Percentiles rank a stretch among this genome's conserved stretches.
phyloP scores from a whole-genome alignment of 2,113 vertebrate genomes.

The Platysternon megacephalum region DNA sequence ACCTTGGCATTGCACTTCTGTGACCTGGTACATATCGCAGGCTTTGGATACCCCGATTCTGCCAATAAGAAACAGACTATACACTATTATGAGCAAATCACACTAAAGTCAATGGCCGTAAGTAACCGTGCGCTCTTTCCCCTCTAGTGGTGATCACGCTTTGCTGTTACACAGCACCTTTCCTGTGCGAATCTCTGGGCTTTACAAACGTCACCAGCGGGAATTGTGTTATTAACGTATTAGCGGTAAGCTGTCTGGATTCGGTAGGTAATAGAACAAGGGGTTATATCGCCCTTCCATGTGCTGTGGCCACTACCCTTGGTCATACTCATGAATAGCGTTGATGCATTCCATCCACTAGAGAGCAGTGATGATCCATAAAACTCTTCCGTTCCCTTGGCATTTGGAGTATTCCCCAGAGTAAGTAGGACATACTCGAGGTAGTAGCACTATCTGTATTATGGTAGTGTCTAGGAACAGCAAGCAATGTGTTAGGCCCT shows the following conservation, averaged over 20 bases:
- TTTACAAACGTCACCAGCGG: neutral
- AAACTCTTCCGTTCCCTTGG: neutral
- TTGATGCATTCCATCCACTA: neutral
- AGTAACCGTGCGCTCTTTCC: neutral
- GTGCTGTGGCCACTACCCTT: neutral
- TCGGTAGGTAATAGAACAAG: neutral
- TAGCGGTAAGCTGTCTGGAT: neutral
- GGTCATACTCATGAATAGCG: neutral
- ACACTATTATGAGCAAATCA: constrained; percentile 91
- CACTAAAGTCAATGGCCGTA: constrained; percentile 92
- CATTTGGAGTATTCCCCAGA: neutral
- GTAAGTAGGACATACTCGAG: neutral
- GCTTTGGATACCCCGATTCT: constrained; percentile 90
- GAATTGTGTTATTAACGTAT: neutral
- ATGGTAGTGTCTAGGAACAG: neutral
- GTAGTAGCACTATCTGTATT: neutral
- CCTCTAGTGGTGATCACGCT: rapidly evolving
- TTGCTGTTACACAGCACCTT: neutral
- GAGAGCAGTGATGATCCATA: neutral
- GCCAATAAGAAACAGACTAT: constrained; percentile 84
- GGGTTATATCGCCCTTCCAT: neutral
- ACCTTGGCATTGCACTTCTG: constrained; percentile 94
- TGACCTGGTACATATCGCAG: constrained; percentile 90
- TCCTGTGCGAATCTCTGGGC: neutral
- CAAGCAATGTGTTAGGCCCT: neutral